Conservation (phyloP, 2,113 vertebrate species). For the Chelonoidis abingdonii region DNA sequence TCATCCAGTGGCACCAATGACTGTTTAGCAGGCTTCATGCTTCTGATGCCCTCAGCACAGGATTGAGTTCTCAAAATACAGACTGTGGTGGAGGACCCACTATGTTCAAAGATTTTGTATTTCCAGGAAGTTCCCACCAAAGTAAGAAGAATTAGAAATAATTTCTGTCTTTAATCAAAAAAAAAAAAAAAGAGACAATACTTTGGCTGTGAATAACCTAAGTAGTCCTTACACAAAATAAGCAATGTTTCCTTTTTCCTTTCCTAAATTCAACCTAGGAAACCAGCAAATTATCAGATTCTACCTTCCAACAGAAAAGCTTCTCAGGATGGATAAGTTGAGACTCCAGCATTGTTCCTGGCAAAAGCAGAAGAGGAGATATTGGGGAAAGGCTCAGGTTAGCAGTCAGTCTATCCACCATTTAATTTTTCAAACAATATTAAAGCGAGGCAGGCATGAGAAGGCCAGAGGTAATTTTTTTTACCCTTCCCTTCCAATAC, state of each 20-base stretch:
- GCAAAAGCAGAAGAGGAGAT: background rate
- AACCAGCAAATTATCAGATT: background rate
- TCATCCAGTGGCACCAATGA: background rate
- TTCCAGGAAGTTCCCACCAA: background rate
- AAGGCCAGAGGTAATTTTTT: background rate
- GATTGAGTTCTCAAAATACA: background rate
- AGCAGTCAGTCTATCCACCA: background rate
- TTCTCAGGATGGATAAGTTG: background rate
- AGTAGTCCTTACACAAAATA: background rate
- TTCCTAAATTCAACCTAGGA: background rate
- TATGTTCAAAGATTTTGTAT: background rate
- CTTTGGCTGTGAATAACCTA: background rate
- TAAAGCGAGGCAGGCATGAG: background rate
- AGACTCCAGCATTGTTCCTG: background rate
- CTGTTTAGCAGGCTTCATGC: background rate
- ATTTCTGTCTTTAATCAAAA: background rate
- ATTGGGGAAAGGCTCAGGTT: background rate
- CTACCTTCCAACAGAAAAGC: background rate
- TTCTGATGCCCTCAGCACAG: background rate
- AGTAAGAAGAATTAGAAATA: background rate
- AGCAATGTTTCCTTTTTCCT: background rate
- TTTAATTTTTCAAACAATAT: background rate
- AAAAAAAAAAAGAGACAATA: background rate
- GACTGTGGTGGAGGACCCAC: rapidly evolving
- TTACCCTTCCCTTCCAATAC: background rate